These are phyloP conservation scores for Lasioglossum vierecki DNA, from an alignment of 2,888 invertebrate genomes.

Conservation along the genomic window DNA sequence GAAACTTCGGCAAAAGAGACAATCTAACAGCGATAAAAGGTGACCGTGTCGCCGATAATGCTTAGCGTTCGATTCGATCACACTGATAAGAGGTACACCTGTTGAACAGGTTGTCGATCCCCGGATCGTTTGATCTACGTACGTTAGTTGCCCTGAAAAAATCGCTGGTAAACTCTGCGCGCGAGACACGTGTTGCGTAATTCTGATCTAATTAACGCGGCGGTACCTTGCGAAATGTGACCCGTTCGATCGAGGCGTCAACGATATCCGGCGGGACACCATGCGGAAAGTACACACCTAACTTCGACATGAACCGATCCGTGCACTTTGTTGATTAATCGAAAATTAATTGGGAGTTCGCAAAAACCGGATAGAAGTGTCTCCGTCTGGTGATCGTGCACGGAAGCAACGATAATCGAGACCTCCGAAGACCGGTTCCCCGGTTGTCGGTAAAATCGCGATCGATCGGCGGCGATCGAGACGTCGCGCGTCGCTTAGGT, in stretches of 20 bases:
- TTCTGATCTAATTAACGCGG: neutral
- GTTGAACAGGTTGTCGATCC: slow-evolving; percentile 7
- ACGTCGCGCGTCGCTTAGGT: neutral
- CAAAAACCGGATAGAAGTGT: slow-evolving; percentile 69
- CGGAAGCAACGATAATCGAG: slow-evolving; percentile 67
- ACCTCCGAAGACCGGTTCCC: slow-evolving; percentile 37
- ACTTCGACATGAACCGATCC: neutral
- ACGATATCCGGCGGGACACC: neutral
- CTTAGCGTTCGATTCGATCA: slow-evolving; percentile 41
- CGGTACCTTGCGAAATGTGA: neutral
- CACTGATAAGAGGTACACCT: neutral
- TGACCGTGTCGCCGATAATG: neutral
- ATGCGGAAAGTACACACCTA: neutral
- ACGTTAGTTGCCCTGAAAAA: neutral
- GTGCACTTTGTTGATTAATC: neutral
- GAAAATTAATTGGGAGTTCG: neutral
- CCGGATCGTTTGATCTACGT: neutral
- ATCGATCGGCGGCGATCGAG: slow-evolving; percentile 25
- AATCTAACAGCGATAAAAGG: neutral
- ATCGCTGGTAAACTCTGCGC: neutral
- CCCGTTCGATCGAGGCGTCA: neutral
- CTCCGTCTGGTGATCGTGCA: slow-evolving; percentile 80
- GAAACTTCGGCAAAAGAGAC: neutral
- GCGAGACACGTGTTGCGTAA: neutral
- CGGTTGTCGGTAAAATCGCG: slow-evolving; percentile 70